Conservation (phyloP, 2,888 invertebrate genomes). For the Aphrophora alni region DNA sequence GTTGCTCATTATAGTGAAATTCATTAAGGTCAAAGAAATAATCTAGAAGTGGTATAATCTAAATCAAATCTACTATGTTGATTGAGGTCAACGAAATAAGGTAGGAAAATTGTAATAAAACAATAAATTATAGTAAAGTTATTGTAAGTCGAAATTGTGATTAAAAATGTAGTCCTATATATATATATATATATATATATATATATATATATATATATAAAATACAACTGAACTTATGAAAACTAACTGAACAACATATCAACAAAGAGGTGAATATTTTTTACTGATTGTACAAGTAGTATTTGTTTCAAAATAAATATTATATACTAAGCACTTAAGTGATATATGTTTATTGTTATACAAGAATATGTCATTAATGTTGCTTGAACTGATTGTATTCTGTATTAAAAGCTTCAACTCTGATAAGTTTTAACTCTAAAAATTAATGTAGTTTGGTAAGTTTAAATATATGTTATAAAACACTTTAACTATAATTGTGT, state of each 20-base stretch:
- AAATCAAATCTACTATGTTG: background rate
- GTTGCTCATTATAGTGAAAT: no score
- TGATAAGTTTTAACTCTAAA: background rate
- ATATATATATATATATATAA: background rate
- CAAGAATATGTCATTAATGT: background rate
- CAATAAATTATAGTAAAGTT: background rate
- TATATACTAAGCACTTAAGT: background rate
- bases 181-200: no score
- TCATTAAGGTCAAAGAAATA: background rate
- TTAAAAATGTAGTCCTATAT: background rate
- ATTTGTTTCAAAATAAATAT: background rate
- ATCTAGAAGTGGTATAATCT: background rate
- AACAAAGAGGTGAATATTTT: background rate
- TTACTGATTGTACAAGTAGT: background rate
- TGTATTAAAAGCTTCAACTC: background rate
- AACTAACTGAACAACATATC: background rate
- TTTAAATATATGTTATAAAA: background rate
- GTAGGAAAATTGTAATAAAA: background rate
- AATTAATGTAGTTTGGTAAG: background rate
- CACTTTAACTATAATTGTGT: background rate
- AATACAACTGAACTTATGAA: no score
- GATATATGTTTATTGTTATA: background rate
- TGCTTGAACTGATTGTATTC: background rate
- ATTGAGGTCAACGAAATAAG: background rate
- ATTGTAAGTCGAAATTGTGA: background rate